Evolutionary conservation across 1,140 invertebrate genomes (phyloP), one percentile per base, ranked within the genome.

Genomic region (Heliconius eleuchia): DNA sequence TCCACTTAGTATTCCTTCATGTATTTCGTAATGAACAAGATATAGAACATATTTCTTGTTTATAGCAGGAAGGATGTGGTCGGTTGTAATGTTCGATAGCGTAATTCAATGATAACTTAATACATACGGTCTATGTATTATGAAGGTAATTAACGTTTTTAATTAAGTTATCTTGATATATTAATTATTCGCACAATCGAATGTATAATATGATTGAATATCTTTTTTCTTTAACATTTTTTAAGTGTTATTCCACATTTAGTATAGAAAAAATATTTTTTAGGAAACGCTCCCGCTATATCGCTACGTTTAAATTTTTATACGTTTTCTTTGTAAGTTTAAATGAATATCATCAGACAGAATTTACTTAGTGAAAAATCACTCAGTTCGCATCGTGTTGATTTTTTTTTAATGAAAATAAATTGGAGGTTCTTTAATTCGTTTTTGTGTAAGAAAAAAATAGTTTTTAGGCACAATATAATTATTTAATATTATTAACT

Each of bases 1-100:
- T 66, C 60, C 60, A 66, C 27, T 30, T 16, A 30, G 60, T 66
- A 30, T 60, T 60, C 57, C 57, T 27, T 60, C 57, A 27, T 60
- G 57, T 60, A 23, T 66, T 66, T 66, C 60, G 60, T 66, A 66
- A 66, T 27, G 23, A 27, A 27, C 11, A 66, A 27, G 60, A 66
- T 66, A 57, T 30, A 66, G 60, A 66, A 2, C 23, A 66, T 66
- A 66, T 30, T 66, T 66, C 60, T 66, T 30, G 60, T 66, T 66
- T 27, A 30, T 16, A 66, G 60, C 60, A 66, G 60, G 60, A 66
- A 66, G 60, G 60, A 66, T 66, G 60, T 66, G 60, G 60, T 30
- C 5, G 23, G 60, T 66, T 30, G 60, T 66, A 66, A 66, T 16
- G 13, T 66, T 11, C 60, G 60, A 66, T 66, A 30, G 23, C 16